phyloP scores from a whole-genome alignment of 2,888 invertebrate genomes.

The Melipona beecheii region DNA sequence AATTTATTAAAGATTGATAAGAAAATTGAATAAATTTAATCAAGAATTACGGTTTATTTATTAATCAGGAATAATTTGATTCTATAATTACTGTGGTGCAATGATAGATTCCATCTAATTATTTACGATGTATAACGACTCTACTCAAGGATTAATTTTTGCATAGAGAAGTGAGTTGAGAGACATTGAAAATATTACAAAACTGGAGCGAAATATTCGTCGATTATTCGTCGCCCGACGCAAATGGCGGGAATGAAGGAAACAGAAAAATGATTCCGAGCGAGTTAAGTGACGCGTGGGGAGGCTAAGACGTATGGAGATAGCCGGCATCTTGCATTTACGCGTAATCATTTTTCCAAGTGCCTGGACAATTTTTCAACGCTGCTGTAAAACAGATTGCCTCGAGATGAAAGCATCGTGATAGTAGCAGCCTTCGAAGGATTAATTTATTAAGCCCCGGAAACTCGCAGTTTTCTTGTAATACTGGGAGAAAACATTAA shows the following conservation, averaged over 20 bases:
- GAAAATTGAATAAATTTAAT: too few species aligned
- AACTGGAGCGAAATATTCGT: neutral
- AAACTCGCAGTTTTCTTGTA: neutral
- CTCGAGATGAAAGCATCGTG: neutral
- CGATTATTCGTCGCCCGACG: neutral
- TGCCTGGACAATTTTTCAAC: slow-evolving; percentile 1
- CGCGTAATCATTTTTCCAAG: neutral
- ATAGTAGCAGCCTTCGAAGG: neutral
- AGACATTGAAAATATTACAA: too few species aligned
- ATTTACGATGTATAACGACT: too few species aligned
- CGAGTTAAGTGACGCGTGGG: too few species aligned
- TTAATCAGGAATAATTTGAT: too few species aligned
- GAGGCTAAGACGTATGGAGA: neutral
- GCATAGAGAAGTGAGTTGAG: too few species aligned
- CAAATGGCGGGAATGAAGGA: neutral
- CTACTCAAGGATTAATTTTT: too few species aligned
- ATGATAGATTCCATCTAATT: too few species aligned
- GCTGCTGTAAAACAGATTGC: neutral
- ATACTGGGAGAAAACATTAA: neutral
- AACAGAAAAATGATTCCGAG: neutral
- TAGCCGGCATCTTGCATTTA: neutral
- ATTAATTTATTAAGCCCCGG: neutral
- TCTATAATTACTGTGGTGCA: too few species aligned
- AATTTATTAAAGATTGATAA: too few species aligned
- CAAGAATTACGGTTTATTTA: too few species aligned